phyloP scores from a whole-genome alignment of 23 tunicate species.

The Diplosoma virens region DNA sequence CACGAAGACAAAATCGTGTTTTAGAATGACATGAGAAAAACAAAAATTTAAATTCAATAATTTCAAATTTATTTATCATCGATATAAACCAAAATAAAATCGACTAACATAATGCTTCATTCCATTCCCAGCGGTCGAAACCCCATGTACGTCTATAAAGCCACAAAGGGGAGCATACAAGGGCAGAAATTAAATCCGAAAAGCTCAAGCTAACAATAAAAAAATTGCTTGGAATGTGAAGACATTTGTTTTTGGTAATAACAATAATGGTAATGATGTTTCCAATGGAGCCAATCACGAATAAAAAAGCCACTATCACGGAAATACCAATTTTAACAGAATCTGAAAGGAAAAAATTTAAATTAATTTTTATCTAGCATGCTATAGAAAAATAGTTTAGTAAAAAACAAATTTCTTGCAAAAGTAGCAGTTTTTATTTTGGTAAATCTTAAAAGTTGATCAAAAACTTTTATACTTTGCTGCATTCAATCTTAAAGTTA shows the following conservation, averaged over 20 bases:
- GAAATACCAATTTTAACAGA: constrained; percentile 46
- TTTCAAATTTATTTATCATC: too few relatives aligned
- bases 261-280: constrained; percentile 41
- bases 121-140: constrained; percentile 59
- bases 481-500: too few relatives aligned
- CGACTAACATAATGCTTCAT: constrained; percentile 51
- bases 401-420: too few relatives aligned
- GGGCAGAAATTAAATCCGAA: constrained; percentile 79
- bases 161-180: constrained; percentile 91
- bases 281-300: constrained; percentile 34
- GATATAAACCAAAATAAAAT: neutral
- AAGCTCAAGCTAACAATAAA: constrained; percentile 67
- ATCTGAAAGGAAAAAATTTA: too few relatives aligned
- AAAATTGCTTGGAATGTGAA: constrained; percentile 43
- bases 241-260: constrained; percentile 13
- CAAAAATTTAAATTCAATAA: too few relatives aligned
- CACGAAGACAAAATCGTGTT: too few relatives aligned
- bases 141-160: constrained; percentile 93
- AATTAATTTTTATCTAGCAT: too few relatives aligned
- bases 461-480: too few relatives aligned
- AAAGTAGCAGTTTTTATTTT: too few relatives aligned
- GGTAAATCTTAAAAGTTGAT: too few relatives aligned
- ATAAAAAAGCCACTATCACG: constrained; percentile 20
- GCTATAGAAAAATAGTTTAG: too few relatives aligned
- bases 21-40: too few relatives aligned